Evolutionary conservation across 2,888 invertebrate genomes (phyloP).

Genomic region (Tiliacea citrago): DNA sequence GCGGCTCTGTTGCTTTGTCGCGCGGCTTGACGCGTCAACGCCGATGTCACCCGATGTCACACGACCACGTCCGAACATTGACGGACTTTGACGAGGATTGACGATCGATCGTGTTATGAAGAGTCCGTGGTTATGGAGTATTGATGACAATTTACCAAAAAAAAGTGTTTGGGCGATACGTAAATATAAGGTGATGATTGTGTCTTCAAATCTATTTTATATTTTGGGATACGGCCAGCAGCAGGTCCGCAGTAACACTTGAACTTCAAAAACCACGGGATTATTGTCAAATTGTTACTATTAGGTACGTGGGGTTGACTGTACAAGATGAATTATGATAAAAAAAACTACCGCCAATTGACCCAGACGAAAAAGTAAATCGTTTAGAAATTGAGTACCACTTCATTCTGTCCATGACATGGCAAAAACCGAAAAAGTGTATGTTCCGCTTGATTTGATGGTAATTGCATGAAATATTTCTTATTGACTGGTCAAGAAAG

Average conservation of each 20-base stretch:
- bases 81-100: conserved; percentile 54
- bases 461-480: conserved; percentile 45
- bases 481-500: conserved; percentile 46
- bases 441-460: conserved; percentile 37
- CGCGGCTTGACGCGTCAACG: conserved; percentile 60
- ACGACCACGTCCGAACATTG: conserved; percentile 44
- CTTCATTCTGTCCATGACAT: background rate
- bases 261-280: background rate
- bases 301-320: background rate
- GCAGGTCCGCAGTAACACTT: background rate
- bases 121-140: background rate
- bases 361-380: background rate
- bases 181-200: background rate
- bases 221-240: background rate
- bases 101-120: conserved; percentile 53
- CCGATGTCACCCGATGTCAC: conserved; percentile 62
- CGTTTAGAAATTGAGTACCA: conserved; percentile 2
- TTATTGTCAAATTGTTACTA: background rate
- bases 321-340: background rate
- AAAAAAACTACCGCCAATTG: conserved; percentile 4
- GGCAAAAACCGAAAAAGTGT: conserved; percentile 24
- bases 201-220: background rate
- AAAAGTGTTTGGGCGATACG: background rate
- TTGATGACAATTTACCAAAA: conserved; percentile 35
- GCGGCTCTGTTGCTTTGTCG: conserved; percentile 71